A percentile compares a stretch with the other conserved stretches of the same genome.
These are phyloP conservation scores for Bucorvus abyssinicus DNA, from an alignment of 2,797 vertebrate genomes.

Conservation along the genomic window DNA sequence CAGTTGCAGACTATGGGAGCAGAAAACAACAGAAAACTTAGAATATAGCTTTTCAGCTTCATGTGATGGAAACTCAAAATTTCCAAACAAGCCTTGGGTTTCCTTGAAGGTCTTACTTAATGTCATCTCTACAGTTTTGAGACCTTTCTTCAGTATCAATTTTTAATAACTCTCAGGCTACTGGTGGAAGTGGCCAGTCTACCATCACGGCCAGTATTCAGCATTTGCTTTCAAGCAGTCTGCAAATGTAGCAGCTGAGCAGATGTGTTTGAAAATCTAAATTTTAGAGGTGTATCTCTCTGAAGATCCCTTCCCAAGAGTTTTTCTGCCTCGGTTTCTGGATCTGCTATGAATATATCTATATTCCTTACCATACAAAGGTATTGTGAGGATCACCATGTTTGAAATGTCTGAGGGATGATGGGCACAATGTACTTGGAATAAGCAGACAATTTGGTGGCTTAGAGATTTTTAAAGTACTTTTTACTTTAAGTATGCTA, in stretches of 20 bases:
- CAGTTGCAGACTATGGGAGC: no score
- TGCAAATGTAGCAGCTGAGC: background rate
- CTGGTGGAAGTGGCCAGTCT: background rate
- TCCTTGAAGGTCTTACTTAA: background rate
- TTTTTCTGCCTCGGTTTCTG: background rate
- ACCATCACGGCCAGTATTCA: background rate
- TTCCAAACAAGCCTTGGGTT: background rate
- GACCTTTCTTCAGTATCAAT: background rate
- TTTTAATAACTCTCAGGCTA: background rate
- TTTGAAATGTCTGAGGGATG: background rate
- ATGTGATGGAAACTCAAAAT: background rate
- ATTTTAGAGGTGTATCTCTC: background rate
- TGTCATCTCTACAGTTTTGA: background rate
- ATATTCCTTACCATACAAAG: background rate
- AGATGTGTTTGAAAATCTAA: background rate
- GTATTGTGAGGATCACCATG: background rate
- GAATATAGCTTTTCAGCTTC: background rate
- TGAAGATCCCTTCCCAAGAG: background rate
- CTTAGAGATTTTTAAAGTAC: background rate
- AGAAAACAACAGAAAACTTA: background rate
- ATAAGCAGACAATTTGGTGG: background rate
- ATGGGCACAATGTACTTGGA: background rate
- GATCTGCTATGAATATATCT: no score
- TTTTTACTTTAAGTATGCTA: background rate
- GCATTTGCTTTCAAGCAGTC: background rate